These are phyloP conservation scores for Dasysyrphus albostriatus DNA, from an alignment of 2,888 invertebrate genomes.

Conservation along the genomic window DNA sequence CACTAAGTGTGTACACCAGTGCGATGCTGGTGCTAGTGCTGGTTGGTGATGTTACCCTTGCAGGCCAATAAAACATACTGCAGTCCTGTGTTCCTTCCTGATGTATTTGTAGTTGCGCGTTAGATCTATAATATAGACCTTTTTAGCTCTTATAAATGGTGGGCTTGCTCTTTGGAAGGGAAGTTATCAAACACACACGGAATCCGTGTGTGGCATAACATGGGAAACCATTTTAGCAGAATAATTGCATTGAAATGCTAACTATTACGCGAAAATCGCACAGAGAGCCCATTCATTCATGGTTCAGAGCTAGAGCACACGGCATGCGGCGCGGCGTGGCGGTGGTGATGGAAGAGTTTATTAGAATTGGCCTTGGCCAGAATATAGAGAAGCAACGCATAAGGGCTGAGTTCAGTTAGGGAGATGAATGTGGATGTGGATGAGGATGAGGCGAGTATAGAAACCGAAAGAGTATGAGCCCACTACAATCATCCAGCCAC, in stretches of 20 bases:
- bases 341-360: conserved; percentile 21
- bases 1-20: conserved; percentile 34
- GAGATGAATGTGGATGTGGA: neutral
- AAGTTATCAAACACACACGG: conserved; percentile 44
- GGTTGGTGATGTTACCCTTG: conserved; percentile 41
- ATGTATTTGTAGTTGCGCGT: conserved; percentile 12
- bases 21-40: too few species aligned
- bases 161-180: neutral
- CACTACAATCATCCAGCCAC: neutral
- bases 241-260: conserved; percentile 65
- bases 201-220: conserved; percentile 61
- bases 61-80: conserved; percentile 41
- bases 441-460: neutral
- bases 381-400: conserved; percentile 4
- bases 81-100: neutral
- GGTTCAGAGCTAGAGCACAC: neutral
- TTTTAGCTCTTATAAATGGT: conserved; percentile 9
- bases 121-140: neutral
- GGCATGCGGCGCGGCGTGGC: too few species aligned
- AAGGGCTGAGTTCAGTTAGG: neutral
- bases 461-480: neutral
- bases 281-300: conserved; percentile 45
- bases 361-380: conserved; percentile 34
- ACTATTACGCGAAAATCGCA: conserved; percentile 63
- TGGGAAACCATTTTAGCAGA: conserved; percentile 59